Conservation (phyloP, 1,140 invertebrate genomes). For the Pseudobourletiella spinata region DNA sequence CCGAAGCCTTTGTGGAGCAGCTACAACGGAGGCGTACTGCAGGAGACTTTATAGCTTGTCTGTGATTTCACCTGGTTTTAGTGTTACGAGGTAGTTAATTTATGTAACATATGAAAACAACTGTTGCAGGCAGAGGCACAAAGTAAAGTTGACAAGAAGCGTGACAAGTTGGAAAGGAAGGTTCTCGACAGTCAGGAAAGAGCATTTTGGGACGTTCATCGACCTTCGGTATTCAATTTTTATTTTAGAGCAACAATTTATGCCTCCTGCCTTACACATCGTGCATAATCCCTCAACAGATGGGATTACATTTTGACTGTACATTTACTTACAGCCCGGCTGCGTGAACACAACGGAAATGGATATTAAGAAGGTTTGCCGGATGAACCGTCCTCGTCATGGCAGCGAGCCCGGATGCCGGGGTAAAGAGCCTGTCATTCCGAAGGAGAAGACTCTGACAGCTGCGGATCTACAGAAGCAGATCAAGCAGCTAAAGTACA, state of each 20-base stretch:
- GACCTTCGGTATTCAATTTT: constrained; percentile 95
- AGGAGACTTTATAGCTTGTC: no score
- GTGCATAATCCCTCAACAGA: no score
- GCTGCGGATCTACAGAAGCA: constrained; percentile 52
- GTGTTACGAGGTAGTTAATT: no score
- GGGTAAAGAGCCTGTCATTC: constrained; percentile 3
- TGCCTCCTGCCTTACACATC: no score
- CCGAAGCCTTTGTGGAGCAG: no score
- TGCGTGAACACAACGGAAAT: constrained; percentile 98
- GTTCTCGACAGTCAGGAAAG: constrained; percentile 97
- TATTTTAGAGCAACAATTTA: no score
- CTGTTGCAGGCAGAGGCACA: constrained; percentile 59
- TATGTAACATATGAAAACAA: no score
- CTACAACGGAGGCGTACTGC: no score
- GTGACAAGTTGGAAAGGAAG: constrained; percentile 95
- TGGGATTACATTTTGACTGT: no score
- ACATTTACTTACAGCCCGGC: constrained; percentile 68
- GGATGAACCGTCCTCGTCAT: constrained; percentile 56
- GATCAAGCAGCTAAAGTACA: constrained; percentile 56
- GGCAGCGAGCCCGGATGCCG: constrained; percentile 14
- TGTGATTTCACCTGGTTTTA: no score
- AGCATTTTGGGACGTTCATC: constrained; percentile 98
- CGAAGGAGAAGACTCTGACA: constrained; percentile 37
- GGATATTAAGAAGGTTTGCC: constrained; percentile 93
- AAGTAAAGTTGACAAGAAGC: constrained; percentile 94